Evolutionary conservation across 2,888 invertebrate species (phyloP).

Genomic region (Rambutsinella grinnellia): DNA sequence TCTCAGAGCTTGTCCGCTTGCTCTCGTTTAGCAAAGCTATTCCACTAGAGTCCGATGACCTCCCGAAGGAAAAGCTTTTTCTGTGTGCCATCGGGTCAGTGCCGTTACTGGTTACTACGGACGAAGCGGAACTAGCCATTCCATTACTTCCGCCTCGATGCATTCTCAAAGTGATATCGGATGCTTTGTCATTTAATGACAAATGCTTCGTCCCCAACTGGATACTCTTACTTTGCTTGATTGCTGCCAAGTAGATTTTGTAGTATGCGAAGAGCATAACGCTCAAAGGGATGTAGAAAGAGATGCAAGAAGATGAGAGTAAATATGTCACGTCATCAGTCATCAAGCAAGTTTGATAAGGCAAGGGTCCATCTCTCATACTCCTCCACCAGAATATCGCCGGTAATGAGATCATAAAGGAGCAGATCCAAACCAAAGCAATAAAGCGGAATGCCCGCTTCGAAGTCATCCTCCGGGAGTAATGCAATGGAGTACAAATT

Average conservation of each 20-base stretch:
- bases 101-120: neutral
- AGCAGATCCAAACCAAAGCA: conserved; percentile 95
- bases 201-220: conserved; percentile 84
- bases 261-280: conserved; percentile 99
- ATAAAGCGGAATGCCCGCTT: conserved; percentile 88
- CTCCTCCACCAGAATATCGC: conserved; percentile 97
- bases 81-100: neutral
- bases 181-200: conserved; percentile 73
- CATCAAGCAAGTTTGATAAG: conserved; percentile 90
- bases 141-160: conserved; percentile 82
- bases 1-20: conserved; percentile 3
- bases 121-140: too few species aligned
- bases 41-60: conserved; percentile 12
- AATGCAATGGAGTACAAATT: conserved; percentile 88
- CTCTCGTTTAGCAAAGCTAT: neutral
- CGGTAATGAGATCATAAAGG: conserved; percentile 96
- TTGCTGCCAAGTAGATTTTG: conserved; percentile 93
- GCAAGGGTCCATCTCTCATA: conserved; percentile 80
- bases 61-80: conserved; percentile 25
- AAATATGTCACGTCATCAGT: conserved; percentile 96
- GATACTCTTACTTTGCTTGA: conserved; percentile 89
- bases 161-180: conserved; percentile 90
- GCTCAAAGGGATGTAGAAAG: conserved; percentile 95
- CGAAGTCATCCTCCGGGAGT: conserved; percentile 93
- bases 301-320: conserved; percentile 96